phyloP scores from a whole-genome alignment of 2,888 invertebrate genomes.

The Isotomurus palustris region DNA sequence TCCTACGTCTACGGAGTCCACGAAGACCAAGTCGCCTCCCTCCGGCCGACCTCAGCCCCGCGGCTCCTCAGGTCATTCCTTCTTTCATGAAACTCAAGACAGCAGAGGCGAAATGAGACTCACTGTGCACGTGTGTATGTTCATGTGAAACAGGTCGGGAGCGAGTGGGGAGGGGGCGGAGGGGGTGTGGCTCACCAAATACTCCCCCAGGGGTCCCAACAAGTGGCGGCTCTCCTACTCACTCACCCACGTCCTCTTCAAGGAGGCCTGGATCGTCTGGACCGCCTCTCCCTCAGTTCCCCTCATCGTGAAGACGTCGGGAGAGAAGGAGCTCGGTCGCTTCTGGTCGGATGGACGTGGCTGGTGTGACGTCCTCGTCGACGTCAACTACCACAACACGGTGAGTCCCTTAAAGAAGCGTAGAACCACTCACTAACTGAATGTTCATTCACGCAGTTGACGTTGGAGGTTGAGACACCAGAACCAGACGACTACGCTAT shows the following conservation, averaged over 20 bases:
- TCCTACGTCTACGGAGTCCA: background rate
- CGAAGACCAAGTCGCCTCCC: background rate
- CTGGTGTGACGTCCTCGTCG: constrained; percentile 35
- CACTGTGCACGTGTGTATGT: too few species aligned
- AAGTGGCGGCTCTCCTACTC: constrained; percentile 11
- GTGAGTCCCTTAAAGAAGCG: constrained; percentile 5
- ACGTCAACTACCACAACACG: constrained; percentile 7
- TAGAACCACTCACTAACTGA: background rate
- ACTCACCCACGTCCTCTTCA: constrained; percentile 24
- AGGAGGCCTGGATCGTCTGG: constrained; percentile 25
- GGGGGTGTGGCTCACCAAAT: constrained; percentile 31
- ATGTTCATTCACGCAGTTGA: constrained; percentile 12
- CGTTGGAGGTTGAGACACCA: constrained; percentile 6
- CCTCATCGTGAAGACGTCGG: constrained; percentile 15
- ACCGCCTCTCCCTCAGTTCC: constrained; percentile 23
- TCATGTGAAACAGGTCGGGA: background rate
- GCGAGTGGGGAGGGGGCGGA: background rate
- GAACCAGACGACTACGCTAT: constrained; percentile 23
- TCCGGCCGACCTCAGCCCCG: background rate
- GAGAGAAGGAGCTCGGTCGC: constrained; percentile 13
- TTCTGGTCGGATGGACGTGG: constrained; percentile 34
- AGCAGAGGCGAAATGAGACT: too few species aligned
- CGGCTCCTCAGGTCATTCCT: too few species aligned
- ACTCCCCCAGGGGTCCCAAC: constrained; percentile 21
- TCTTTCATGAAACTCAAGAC: too few species aligned